These are phyloP conservation scores for Neopipo cinnamomea DNA, from an alignment of 2,113 vertebrate genomes.

Conservation along the genomic window DNA sequence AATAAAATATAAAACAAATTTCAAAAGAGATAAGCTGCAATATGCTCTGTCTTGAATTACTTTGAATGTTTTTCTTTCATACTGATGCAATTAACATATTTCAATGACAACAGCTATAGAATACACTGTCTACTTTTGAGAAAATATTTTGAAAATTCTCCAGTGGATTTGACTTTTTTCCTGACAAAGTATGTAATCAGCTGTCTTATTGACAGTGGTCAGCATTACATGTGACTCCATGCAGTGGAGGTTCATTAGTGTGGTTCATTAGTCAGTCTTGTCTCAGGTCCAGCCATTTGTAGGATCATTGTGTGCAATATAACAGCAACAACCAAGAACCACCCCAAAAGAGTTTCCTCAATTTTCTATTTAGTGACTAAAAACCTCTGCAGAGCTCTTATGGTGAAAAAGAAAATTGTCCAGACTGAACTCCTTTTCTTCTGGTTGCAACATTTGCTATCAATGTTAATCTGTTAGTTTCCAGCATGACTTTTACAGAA, in stretches of 20 bases:
- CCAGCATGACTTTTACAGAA: not conserved
- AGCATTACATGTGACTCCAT: fast-evolving
- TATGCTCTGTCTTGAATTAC: not conserved
- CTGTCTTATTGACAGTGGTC: not conserved
- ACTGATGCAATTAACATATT: not conserved
- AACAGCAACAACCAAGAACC: not conserved
- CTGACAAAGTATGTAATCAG: not conserved
- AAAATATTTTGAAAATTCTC: not conserved
- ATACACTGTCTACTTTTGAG: not conserved
- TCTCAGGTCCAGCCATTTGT: not conserved
- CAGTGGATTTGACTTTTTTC: not conserved
- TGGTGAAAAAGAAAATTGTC: not conserved
- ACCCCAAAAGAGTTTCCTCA: not conserved
- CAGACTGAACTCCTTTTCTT: not conserved
- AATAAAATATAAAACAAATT: not conserved
- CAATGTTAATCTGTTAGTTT: not conserved
- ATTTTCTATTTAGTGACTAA: not conserved
- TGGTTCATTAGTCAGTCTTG: not conserved
- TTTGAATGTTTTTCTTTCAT: not conserved
- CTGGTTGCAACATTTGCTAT: not conserved
- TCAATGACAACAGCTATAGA: not conserved
- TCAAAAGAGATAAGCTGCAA: not conserved
- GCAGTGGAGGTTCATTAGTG: not conserved
- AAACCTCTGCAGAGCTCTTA: not conserved
- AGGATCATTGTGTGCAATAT: not conserved